A percentile compares a stretch with the other conserved stretches of the same genome.
Conservation (phyloP, 2,888 invertebrate genomes). For the Drosophila niveifrons region DNA sequence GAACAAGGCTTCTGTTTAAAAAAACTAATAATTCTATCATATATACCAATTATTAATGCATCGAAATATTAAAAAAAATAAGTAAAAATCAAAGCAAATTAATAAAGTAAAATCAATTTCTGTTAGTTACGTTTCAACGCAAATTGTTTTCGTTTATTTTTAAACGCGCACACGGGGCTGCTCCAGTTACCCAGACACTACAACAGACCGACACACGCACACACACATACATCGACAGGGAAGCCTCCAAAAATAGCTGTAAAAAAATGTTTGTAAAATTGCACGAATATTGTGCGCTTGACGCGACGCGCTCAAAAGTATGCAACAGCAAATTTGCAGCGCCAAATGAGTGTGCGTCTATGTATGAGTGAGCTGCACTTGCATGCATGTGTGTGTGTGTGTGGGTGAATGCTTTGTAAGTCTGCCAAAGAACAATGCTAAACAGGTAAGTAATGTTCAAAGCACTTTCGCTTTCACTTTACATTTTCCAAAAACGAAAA, state of each 20-base stretch:
- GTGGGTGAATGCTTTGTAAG: neutral
- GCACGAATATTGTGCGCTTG: constrained; percentile 25
- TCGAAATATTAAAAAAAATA: neutral
- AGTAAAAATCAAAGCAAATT: neutral
- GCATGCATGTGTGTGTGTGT: neutral
- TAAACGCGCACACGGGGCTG: constrained; percentile 50
- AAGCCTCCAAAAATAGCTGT: constrained; percentile 54
- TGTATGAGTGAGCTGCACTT: neutral
- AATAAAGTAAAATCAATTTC: constrained; percentile 36
- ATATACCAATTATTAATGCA: neutral
- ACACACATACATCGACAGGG: constrained; percentile 11
- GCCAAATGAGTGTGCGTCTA: constrained; percentile 15
- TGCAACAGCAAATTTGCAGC: constrained; percentile 34
- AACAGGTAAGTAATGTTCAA: constrained; percentile 21
- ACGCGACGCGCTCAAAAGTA: constrained; percentile 53
- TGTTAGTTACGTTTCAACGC: constrained; percentile 20
- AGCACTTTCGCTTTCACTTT: constrained; percentile 45
- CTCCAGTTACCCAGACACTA: constrained; percentile 44
- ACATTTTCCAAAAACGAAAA: constrained; percentile 26
- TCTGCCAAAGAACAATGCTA: neutral
- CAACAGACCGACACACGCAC: constrained; percentile 15
- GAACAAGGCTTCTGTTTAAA: too few species aligned
- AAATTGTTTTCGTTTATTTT: constrained; percentile 69
- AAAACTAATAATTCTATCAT: too few species aligned
- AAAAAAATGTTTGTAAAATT: constrained; percentile 37